Base-by-base conservation (phyloP, 2,888 invertebrate genomes). In the Trichopoda pennipes region DNA sequence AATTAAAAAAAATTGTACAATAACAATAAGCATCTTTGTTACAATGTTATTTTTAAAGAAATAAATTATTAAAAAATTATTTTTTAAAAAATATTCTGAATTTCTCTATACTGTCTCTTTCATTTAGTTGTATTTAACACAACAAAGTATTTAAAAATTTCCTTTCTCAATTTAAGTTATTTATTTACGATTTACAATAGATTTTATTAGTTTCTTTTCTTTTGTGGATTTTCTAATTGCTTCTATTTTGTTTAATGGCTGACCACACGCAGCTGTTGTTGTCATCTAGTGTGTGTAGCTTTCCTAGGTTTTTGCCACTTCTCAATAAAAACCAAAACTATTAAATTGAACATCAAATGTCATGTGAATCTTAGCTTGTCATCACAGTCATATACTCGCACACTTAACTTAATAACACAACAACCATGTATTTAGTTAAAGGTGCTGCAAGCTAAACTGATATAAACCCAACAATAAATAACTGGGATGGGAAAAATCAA, bases 271-370 rank as follows among this genome's bases (percentile, higher is more conserved):
- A 81, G 76, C 60, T 81, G 53, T 51, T 51, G 19, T 60, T 68
- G 66, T 51, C 72, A 72, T 35, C 60, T 56, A 19, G 51, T 63
- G 55, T 19, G 28, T 49, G 17, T 49, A n/a, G 16, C 19, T 72
- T 44, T 53, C n/a, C 0, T 47, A 8, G 16, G 14, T 74, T 66
- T 60, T 75, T 79, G 19, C 63, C 55, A 55, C 38, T 49, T 79
- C 61, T 63, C 61, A 80, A 80, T 74, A 80, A 68, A 80, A 74
- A 79, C 73, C 69, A 47, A 73, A 80, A 23, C 79, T 69, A 80
- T 80, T 80, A 80, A 80, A 74, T 55, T 74, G 74, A 80, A 80
- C 79, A 80, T 80, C 68, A 80, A 80, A 74, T 80, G 74, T 74
- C 79, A 80, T 80, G 79, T 80, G 79, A 80, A 80, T 68, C 79